Evolutionary conservation across 1,140 invertebrate genomes (phyloP).

Genomic region (Zophobas atratus): DNA sequence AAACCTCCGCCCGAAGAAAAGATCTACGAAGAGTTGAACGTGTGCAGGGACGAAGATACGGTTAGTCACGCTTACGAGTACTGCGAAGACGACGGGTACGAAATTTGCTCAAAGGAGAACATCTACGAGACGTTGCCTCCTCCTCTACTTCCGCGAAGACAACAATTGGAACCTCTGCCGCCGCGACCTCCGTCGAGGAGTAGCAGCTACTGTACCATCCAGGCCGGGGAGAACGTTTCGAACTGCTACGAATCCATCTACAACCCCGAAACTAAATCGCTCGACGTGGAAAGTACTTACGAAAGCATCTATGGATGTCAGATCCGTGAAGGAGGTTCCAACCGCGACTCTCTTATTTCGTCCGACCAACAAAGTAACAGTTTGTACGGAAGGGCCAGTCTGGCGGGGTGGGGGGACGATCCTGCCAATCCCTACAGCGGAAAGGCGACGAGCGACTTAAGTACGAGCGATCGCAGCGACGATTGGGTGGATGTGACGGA

Average conservation of each 20-base stretch:
- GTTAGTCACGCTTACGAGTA: conserved; percentile 51
- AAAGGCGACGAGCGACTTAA: conserved; percentile 67
- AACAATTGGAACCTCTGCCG: conserved; percentile 58
- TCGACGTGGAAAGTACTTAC: conserved; percentile 57
- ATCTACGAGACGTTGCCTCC: conserved; percentile 63
- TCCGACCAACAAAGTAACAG: conserved; percentile 79
- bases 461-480: conserved; percentile 74
- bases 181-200: conserved; percentile 57
- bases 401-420: conserved; percentile 70
- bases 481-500: conserved; percentile 79
- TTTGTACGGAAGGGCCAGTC: conserved; percentile 73
- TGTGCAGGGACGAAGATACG: conserved; percentile 9
- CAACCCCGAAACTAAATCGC: conserved; percentile 50
- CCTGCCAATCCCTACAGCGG: conserved; percentile 69
- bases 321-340: conserved; percentile 68
- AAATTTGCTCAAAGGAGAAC: conserved; percentile 56
- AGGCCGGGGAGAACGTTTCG: conserved; percentile 55
- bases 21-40: conserved; percentile 58
- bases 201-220: conserved; percentile 48
- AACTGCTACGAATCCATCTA: conserved; percentile 66
- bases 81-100: conserved; percentile 52
- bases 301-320: conserved; percentile 61
- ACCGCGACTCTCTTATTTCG: conserved; percentile 72
- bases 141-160: conserved; percentile 43
- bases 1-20: conserved; percentile 54